phyloP scores from a whole-genome alignment of 2,113 vertebrate species.

The Hippocampus guttulatus region DNA sequence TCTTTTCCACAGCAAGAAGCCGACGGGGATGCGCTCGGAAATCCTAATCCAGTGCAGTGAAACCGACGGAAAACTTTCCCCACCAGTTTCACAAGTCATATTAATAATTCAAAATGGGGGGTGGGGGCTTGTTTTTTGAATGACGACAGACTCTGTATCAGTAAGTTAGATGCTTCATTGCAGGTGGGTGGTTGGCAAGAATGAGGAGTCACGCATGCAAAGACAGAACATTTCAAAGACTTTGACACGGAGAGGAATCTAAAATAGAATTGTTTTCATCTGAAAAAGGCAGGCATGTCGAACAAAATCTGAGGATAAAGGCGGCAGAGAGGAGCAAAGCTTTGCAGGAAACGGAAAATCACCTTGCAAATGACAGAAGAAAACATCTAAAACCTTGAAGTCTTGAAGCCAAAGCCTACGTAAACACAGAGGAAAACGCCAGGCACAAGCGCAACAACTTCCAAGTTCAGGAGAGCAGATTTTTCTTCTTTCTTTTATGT shows the following conservation, averaged over 20 bases:
- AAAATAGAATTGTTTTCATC: slow-evolving; percentile 11
- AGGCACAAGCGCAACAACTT: slow-evolving; percentile 3
- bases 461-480: slow-evolving; percentile 43
- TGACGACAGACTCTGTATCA: not conserved
- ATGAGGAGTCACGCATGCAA: not conserved
- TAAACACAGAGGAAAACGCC: slow-evolving; percentile 3
- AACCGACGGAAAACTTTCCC: not conserved
- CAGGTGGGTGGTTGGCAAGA: slow-evolving; percentile 1
- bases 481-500: slow-evolving; percentile 19
- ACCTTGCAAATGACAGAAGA: slow-evolving; percentile 11
- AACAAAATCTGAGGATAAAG: slow-evolving; percentile 8
- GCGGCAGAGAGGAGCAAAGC: not conserved
- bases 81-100: not conserved
- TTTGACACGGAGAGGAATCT: not conserved
- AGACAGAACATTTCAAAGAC: not conserved
- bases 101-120: not conserved
- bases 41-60: not conserved
- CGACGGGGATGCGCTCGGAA: not conserved
- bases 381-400: slow-evolving; percentile 9
- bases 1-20: slow-evolving; percentile 1
- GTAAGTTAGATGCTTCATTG: not conserved
- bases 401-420: slow-evolving; percentile 16
- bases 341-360: slow-evolving; percentile 14
- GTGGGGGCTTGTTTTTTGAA: not conserved
- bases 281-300: slow-evolving; percentile 6